phyloP scores from a whole-genome alignment of 2,888 invertebrate genomes.

The Hyalella azteca region DNA sequence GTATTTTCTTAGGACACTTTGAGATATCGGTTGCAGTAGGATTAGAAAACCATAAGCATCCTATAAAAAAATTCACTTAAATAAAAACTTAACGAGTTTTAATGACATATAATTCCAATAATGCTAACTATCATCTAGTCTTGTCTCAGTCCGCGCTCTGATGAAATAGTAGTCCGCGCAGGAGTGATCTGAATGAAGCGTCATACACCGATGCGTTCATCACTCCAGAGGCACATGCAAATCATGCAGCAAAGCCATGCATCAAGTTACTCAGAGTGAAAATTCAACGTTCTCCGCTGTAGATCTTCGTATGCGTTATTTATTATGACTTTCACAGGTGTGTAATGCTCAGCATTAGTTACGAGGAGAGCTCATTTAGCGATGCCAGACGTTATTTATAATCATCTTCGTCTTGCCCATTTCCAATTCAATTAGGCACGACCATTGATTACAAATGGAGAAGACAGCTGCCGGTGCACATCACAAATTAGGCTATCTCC shows the following conservation, averaged over 20 bases:
- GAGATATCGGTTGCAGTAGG: no score
- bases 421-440: conserved; percentile 10
- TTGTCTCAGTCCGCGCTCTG: no score
- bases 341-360: background rate
- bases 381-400: background rate
- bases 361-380: background rate
- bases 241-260: background rate
- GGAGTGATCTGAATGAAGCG: no score
- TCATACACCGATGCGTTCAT: background rate
- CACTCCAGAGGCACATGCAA: background rate
- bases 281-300: background rate
- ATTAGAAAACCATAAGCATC: no score
- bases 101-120: no score
- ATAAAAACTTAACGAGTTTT: no score
- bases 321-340: conserved; percentile 5
- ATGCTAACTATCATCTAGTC: no score
- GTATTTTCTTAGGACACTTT: no score
- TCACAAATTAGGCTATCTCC: background rate
- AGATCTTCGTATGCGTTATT: background rate
- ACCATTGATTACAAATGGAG: background rate
- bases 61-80: no score
- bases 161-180: no score
- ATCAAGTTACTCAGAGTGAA: background rate
- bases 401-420: conserved; percentile 1
- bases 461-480: background rate